Base-by-base conservation (phyloP, 53 echinoderm and acorn worm genomes). In the Actinopyga echinites region DNA sequence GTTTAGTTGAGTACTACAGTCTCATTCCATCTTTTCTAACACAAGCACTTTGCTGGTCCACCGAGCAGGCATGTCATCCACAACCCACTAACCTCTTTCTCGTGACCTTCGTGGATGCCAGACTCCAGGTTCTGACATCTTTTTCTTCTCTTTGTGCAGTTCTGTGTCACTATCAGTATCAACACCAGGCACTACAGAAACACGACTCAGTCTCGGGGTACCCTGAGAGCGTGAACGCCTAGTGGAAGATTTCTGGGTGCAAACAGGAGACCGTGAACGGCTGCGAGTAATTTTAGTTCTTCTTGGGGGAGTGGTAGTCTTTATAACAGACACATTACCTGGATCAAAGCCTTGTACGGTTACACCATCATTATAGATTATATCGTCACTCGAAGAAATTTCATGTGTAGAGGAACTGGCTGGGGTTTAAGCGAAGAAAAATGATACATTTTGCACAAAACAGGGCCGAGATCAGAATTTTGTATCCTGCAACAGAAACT, bases 281-380 rank as follows among this genome's bases (percentile, higher is more conserved):
- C 94, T 94, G 29, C 94, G 84, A 2, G 94, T 94, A 17, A 84
- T 89, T 69, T 94, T 94, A 20, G 89, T 94, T 74, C 89, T 87
- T 80, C 89, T 94, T 49, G 13, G 86, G 31, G 91, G 86, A 33
- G 91, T 94, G 30, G 91, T 94, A 29, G 94, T 94, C 52, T 89
- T 86, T 29, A 85, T 81, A 56, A 94, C 94, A 36, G 89, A 89
- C 30, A 91, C 94, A 61, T 91, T 91, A 35, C 91, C 89, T 17
- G 91, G 91, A 59, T 89, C 84, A 75, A 94, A 94, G 7, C 94
- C 94, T 29, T 91, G 91, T 75, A 94, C 82, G 57, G 94, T 94
- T 32, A 94, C 94, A 13, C 94, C 94, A 78, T 91, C 94, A 17
- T 91, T 86, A 26, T 89, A 86, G 59, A 94, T 89, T 28, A 75